Conservation (phyloP, 1,140 invertebrate genomes). For the Ceratoteleas bidentatus region DNA sequence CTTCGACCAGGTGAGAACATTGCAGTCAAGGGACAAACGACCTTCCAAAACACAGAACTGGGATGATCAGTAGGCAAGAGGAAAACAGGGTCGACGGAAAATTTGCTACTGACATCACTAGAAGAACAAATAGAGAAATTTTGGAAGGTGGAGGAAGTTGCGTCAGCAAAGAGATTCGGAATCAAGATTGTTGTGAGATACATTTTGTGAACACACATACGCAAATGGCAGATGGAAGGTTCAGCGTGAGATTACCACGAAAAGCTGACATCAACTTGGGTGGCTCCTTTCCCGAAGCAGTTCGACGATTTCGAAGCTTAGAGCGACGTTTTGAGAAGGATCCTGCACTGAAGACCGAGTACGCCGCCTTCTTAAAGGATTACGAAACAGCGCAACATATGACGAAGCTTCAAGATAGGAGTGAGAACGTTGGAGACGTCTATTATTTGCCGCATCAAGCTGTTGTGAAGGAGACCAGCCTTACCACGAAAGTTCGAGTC, state of each 20-base stretch:
- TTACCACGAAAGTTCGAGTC: slow-evolving; percentile 1
- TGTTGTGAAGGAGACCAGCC: not conserved
- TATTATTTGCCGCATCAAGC: slow-evolving; percentile 11
- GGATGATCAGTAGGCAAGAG: not conserved
- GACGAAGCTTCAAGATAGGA: not conserved
- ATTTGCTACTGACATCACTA: not conserved
- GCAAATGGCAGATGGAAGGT: not conserved
- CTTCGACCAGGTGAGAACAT: not conserved
- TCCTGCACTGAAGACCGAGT: not conserved
- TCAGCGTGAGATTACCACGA: not conserved
- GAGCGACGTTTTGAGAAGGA: not conserved
- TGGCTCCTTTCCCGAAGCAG: not conserved
- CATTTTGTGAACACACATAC: not conserved
- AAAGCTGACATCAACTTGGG: not conserved
- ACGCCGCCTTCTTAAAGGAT: not conserved
- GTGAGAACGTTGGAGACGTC: not conserved
- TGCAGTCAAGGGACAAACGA: not conserved
- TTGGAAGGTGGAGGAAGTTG: not conserved
- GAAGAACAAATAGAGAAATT: not conserved
- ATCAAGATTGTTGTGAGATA: not conserved
- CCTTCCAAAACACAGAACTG: not conserved
- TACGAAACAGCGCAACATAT: not conserved
- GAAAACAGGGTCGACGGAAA: not conserved
- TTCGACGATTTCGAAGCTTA: not conserved
- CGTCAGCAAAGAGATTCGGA: not conserved